phyloP scores from a whole-genome alignment of 2,797 vertebrate genomes.

The Scleropages formosus region DNA sequence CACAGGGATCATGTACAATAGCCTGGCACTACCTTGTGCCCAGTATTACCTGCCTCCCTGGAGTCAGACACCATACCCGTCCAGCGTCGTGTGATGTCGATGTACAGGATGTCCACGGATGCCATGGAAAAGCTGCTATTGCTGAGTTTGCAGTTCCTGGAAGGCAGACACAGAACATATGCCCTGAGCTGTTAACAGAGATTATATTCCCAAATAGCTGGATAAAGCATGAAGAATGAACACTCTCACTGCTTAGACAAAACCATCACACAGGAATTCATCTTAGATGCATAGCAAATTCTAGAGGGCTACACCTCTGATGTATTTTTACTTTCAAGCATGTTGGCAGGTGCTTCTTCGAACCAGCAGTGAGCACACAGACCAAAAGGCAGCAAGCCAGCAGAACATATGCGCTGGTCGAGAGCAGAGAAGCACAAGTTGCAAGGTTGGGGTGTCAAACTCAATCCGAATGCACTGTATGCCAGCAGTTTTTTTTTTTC shows the following conservation, averaged over 20 bases:
- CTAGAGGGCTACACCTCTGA: background rate
- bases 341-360: background rate
- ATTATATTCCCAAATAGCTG: background rate
- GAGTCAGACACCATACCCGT: constrained; percentile 74
- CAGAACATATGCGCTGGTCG: background rate
- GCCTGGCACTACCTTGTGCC: background rate
- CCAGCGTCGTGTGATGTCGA: constrained; percentile 91
- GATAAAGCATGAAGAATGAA: no score
- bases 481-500: no score
- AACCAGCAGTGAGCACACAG: background rate
- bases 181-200: background rate
- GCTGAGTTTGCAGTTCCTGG: constrained; percentile 88
- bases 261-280: background rate
- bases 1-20: background rate
- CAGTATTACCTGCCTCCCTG: constrained; percentile 78
- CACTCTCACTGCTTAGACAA: no score
- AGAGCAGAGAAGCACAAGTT: background rate
- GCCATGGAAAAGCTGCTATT: constrained; percentile 90
- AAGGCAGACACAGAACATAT: background rate
- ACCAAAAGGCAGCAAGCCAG: background rate
- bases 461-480: no score
- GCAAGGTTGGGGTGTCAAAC: background rate
- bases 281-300: background rate
- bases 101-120: constrained; percentile 92
- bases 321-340: background rate